A percentile compares a stretch with the other conserved stretches of the same genome.
phyloP scores from a whole-genome alignment of 2,888 invertebrate species.

The Orthosia gracilis region DNA sequence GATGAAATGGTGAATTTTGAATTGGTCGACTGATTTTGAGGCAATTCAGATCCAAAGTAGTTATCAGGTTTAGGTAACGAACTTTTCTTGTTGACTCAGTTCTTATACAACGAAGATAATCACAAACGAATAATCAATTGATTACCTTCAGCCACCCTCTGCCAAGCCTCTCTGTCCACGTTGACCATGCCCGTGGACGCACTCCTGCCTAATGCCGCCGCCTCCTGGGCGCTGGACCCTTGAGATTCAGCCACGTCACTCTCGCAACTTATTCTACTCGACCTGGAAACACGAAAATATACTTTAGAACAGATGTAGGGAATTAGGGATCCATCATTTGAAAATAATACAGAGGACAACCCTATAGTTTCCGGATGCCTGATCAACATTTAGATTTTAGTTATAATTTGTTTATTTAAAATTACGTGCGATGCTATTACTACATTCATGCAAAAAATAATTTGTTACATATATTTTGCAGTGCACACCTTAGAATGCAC shows the following conservation, averaged over 20 bases:
- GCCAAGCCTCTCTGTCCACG: constrained; percentile 92
- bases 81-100: background rate
- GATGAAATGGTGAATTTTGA: too few species aligned
- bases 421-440: too few species aligned
- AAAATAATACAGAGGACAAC: too few species aligned
- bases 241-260: constrained; percentile 90
- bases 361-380: background rate
- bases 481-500: too few species aligned
- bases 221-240: constrained; percentile 78
- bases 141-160: constrained; percentile 88
- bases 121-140: background rate
- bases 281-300: constrained; percentile 70
- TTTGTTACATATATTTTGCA: too few species aligned
- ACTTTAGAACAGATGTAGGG: too few species aligned
- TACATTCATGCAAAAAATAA: too few species aligned
- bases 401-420: too few species aligned
- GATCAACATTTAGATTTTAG: background rate
- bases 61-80: too few species aligned
- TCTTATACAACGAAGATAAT: background rate
- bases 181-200: constrained; percentile 95
- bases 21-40: too few species aligned
- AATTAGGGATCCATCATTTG: too few species aligned
- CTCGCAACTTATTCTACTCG: constrained; percentile 92
- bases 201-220: constrained; percentile 92
- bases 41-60: too few species aligned